Base-by-base conservation (phyloP, 1,140 invertebrate species). In the Drosophila murphyi region DNA sequence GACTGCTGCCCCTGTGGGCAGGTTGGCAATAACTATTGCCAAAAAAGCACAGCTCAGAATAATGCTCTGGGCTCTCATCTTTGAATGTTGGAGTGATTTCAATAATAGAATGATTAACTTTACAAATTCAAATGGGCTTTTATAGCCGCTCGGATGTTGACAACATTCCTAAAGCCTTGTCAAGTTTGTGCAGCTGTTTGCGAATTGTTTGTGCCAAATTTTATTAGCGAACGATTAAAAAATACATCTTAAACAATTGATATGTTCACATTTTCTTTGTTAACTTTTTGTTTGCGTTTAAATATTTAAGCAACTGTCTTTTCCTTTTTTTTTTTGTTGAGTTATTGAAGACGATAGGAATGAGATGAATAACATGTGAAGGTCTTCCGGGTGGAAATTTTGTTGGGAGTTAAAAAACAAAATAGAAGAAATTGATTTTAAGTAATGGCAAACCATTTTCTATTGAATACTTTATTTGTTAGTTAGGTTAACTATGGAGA, bases 181-280 rank as follows among this genome's bases (percentile, higher is more conserved):
- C 10, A 39, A 37, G 20, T 69, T 69, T 70, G 2, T 28, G 4
- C 71, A 73, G 63, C 54, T 72, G 71, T 68, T 34, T 35, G 3
- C 29, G 28, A 32, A 35, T 47, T 10, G 48, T 35, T 57, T 7
- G 39, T 39, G 39, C 28, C 43, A 57, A 67, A 57, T 67, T 37
- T 34, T 60, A 34, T 35, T 5, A 20, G 1, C 3, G 7, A 37
- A 12, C 45, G 37, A 12, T 12, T 60, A 35, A 10, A 34, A 7
- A 41, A 41, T 7, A 52, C 3, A 35, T 12, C 43, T 29, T 41
- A 50, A 61, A 50, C 34, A 35, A 47, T 47, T 20, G 56, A 7
- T 37, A 1, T 50, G 28, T 59, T 43, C 6, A 35, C 43, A 10
- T 59, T 28, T 20, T 2, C 10, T 3, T 41, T 43, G 39, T 57